These are phyloP conservation scores for Agrochola lota DNA, from an alignment of 2,888 invertebrate species.

Conservation along the genomic window DNA sequence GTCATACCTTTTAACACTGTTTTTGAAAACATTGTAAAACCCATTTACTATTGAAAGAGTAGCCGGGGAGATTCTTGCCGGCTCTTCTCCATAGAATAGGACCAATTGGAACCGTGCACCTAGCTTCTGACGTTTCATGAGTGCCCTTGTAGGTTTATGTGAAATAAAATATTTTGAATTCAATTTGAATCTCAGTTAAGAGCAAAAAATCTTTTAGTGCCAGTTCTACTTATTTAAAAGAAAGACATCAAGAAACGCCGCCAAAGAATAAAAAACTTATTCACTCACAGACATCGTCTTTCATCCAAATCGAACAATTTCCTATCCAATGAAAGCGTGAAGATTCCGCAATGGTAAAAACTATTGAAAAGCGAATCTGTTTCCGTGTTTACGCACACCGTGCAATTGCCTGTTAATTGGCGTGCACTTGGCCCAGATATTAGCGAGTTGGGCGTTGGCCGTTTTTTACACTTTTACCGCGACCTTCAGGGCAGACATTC, in stretches of 20 bases:
- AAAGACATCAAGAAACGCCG: conserved; percentile 39
- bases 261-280: conserved; percentile 25
- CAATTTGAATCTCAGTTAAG: no score
- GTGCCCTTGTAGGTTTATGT: no score
- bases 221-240: conserved; percentile 10
- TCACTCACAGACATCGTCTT: conserved; percentile 38
- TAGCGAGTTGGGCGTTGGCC: conserved; percentile 67
- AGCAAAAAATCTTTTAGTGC: background rate
- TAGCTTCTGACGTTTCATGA: no score
- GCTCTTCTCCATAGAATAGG: no score
- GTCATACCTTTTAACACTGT: no score
- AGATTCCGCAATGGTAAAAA: conserved; percentile 63
- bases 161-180: no score
- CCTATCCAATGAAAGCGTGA: conserved; percentile 71
- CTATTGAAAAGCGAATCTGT: conserved; percentile 64
- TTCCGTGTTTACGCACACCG: conserved; percentile 65
- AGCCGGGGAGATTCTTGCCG: no score
- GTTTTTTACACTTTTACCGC: conserved; percentile 83
- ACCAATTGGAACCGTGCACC: no score
- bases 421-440: conserved; percentile 76
- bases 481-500: conserved; percentile 73
- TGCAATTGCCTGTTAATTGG: conserved; percentile 61
- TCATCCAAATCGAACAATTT: conserved; percentile 61
- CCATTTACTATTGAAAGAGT: no score
- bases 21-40: no score